Conservation (phyloP, 2,797 vertebrate genomes). For the Acipenser transmontanus region DNA sequence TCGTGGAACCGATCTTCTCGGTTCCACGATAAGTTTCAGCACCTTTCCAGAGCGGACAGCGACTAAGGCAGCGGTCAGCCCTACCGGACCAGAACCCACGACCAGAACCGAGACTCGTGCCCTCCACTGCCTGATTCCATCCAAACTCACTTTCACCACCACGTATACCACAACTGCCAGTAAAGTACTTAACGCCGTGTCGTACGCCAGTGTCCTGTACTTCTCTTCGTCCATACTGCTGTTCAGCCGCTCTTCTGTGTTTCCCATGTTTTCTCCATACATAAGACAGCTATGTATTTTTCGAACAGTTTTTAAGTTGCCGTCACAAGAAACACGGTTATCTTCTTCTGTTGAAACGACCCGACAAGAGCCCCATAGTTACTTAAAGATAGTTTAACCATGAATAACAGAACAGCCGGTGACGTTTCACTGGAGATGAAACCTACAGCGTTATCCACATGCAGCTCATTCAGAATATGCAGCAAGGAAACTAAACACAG, state of each 20-base stretch:
- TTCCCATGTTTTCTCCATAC: constrained; percentile 38
- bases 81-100: constrained; percentile 61
- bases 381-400: constrained; percentile 8
- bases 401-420: neutral
- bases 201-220: constrained; percentile 53
- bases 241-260: constrained; percentile 31
- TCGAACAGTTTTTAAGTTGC: neutral
- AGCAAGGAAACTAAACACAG: too few species aligned
- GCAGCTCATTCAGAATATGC: too few species aligned
- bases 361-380: neutral
- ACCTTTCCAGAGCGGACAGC: constrained; percentile 71
- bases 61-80: constrained; percentile 55
- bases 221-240: constrained; percentile 40
- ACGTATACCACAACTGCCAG: constrained; percentile 59
- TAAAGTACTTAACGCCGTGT: constrained; percentile 57
- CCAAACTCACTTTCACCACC: constrained; percentile 55
- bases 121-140: constrained; percentile 57
- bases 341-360: neutral
- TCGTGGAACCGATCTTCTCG: too few species aligned
- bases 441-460: too few species aligned
- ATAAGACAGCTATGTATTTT: constrained; percentile 30
- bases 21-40: too few species aligned
- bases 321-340: constrained; percentile 2
- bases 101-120: constrained; percentile 54
- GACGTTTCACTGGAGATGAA: too few species aligned